Conservation (phyloP, 2,797 vertebrate species). For the Ptychobarbus kaznakovi region DNA sequence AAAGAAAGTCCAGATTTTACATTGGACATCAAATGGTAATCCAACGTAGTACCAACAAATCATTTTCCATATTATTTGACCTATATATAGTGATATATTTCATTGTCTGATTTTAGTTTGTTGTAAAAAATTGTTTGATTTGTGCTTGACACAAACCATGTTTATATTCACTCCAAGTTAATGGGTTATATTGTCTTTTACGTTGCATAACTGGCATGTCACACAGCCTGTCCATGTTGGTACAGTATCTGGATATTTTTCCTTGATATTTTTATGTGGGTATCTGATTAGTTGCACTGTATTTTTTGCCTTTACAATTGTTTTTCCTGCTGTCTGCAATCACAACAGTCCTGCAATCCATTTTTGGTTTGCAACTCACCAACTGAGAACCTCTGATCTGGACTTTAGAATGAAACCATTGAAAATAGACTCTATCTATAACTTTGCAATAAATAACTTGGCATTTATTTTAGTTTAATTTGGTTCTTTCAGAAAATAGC, state of each 20-base stretch:
- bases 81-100: no score
- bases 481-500: neutral
- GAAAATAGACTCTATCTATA: neutral
- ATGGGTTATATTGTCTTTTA: neutral
- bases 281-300: neutral
- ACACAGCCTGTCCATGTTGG: neutral
- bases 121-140: no score
- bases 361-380: neutral
- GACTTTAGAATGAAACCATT: neutral
- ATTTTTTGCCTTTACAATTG: neutral
- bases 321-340: neutral
- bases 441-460: neutral
- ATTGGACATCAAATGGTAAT: neutral
- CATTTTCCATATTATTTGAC: no score
- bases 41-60: neutral
- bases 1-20: slow-evolving; percentile 3
- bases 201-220: neutral
- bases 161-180: neutral
- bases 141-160: neutral
- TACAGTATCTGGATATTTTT: neutral
- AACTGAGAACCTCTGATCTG: neutral
- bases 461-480: neutral
- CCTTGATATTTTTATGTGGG: neutral
- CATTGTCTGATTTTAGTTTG: no score
- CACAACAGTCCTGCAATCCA: neutral